Evolutionary conservation across 2,888 invertebrate genomes (phyloP).

Genomic region (Alviniconcha strummeri): DNA sequence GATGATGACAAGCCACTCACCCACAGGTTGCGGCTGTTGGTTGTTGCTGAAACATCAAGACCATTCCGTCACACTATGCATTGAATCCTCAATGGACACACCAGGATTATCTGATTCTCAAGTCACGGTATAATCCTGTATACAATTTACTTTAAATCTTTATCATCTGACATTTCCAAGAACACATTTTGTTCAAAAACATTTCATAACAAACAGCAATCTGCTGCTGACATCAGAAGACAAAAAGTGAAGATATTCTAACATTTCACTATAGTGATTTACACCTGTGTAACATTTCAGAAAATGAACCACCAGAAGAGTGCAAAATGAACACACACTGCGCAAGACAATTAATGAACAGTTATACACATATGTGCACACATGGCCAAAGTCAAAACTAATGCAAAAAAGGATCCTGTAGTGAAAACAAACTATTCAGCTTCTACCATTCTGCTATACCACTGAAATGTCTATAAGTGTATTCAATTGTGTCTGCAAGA

Average conservation of each 20-base stretch:
- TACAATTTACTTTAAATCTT: no score
- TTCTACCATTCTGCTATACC: background rate
- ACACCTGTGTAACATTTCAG: background rate
- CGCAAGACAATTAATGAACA: background rate
- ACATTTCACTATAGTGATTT: background rate
- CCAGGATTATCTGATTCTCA: no score
- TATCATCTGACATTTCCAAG: no score
- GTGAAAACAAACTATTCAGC: background rate
- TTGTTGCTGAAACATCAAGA: slow-evolving; percentile 28
- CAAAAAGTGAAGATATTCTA: background rate
- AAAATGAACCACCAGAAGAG: background rate
- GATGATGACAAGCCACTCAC: slow-evolving; percentile 93
- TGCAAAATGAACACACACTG: background rate
- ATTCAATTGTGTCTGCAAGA: background rate
- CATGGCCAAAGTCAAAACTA: no score
- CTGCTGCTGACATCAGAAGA: no score
- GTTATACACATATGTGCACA: background rate
- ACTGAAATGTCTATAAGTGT: background rate
- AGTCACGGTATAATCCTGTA: no score
- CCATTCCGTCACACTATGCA: no score
- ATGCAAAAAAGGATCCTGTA: no score
- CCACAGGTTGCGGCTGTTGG: slow-evolving; percentile 84
- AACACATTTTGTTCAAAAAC: no score
- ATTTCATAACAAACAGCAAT: no score
- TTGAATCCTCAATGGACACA: no score